Evolutionary conservation across 2,797 vertebrate genomes (phyloP).

Genomic region (Phalanger gymnotis): DNA sequence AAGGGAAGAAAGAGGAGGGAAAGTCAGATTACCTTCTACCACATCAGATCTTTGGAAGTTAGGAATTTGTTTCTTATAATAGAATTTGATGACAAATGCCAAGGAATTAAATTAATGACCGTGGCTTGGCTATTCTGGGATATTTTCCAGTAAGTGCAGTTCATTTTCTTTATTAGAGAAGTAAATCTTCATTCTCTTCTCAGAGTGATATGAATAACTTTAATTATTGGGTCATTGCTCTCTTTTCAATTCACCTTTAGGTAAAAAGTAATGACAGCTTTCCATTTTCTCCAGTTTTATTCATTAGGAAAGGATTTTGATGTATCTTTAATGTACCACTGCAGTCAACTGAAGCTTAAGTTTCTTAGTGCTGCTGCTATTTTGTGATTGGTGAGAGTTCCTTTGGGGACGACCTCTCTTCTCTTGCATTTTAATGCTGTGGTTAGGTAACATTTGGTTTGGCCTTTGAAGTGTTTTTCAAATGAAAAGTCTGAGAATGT

Average conservation of each 20-base stretch:
- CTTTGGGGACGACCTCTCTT: not conserved
- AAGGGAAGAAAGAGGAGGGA: not conserved
- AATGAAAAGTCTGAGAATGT: not conserved
- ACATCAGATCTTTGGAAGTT: not conserved
- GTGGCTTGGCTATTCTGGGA: not conserved
- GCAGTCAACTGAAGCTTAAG: slow-evolving; percentile 51
- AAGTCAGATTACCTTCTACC: not conserved
- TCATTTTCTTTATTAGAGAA: not conserved
- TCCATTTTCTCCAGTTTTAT: slow-evolving; percentile 18
- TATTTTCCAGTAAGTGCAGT: not conserved
- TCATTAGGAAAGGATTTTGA: slow-evolving; percentile 8
- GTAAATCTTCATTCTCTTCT: not conserved
- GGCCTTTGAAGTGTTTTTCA: not conserved
- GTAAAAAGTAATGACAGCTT: slow-evolving; percentile 6
- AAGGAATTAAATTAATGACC: not conserved
- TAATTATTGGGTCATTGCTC: slow-evolving; percentile 37
- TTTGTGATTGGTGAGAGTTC: slow-evolving; percentile 52
- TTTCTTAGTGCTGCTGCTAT: not conserved
- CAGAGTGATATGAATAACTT: slow-evolving; percentile 14
- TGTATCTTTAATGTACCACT: not conserved
- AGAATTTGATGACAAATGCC: not conserved
- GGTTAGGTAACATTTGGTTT: slow-evolving; percentile 9
- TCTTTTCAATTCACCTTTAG: slow-evolving; percentile 41
- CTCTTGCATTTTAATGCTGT: slow-evolving; percentile 43
- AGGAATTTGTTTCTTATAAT: not conserved